Percentiles rank a stretch among this genome's conserved stretches.
These are phyloP conservation scores for Cyphomyrmex costatus DNA, from an alignment of 1,140 invertebrate species.

Conservation along the genomic window DNA sequence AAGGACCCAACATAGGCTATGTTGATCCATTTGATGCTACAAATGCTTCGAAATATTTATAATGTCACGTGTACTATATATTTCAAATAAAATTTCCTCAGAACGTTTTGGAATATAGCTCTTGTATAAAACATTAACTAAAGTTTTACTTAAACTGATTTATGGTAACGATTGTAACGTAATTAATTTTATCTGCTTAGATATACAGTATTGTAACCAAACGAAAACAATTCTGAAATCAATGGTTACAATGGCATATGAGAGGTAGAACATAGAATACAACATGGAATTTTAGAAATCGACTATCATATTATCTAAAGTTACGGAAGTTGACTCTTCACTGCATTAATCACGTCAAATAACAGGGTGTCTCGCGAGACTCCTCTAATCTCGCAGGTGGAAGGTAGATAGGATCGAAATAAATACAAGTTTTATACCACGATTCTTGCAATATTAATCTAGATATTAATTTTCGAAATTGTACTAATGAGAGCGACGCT, in stretches of 20 bases:
- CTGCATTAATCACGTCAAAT: neutral
- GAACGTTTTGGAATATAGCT: neutral
- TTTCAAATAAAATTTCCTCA: too few relatives aligned
- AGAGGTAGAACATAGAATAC: neutral
- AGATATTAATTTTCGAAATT: too few relatives aligned
- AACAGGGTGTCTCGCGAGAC: too few relatives aligned
- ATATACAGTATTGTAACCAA: neutral
- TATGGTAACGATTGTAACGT: neutral
- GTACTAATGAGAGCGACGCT: too few relatives aligned
- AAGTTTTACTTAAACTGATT: constrained; percentile 2
- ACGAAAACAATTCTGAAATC: neutral
- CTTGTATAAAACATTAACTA: neutral
- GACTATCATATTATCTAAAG: neutral
- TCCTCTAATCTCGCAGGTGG: too few relatives aligned
- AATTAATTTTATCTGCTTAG: neutral
- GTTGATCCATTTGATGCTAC: too few relatives aligned
- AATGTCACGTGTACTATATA: too few relatives aligned
- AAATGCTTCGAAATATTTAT: too few relatives aligned
- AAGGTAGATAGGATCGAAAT: too few relatives aligned
- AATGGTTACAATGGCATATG: neutral
- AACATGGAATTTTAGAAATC: neutral
- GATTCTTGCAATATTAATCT: too few relatives aligned
- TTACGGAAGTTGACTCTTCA: neutral
- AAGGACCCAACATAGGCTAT: too few relatives aligned
- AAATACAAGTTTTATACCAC: too few relatives aligned